phyloP scores from a whole-genome alignment of 2,113 vertebrate species.

The Gobio gobio region DNA sequence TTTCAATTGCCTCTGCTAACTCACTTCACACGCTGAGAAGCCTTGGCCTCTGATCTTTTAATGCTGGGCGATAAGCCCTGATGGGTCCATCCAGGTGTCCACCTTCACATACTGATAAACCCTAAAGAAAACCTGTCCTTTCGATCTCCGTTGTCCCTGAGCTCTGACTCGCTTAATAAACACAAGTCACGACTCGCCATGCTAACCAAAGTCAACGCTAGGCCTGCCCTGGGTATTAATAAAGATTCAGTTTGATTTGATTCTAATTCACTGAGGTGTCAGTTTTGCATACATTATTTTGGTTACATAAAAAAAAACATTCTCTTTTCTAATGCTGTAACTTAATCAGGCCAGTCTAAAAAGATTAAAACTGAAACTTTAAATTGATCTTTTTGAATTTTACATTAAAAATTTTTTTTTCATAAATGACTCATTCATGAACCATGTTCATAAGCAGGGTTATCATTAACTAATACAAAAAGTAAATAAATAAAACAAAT shows the following conservation, averaged over 20 bases:
- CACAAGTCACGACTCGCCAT: not conserved
- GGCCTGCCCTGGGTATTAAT: not conserved
- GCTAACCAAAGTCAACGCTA: not conserved
- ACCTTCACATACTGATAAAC: slow-evolving; percentile 37
- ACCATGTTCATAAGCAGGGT: too few species aligned
- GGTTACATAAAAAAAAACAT: not conserved
- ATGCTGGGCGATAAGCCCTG: slow-evolving; percentile 9
- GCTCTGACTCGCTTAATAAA: not conserved
- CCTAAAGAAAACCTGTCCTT: slow-evolving; percentile 7
- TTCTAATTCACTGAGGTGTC: not conserved
- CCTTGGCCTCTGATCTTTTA: slow-evolving; percentile 42
- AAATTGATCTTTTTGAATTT: too few species aligned
- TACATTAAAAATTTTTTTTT: too few species aligned
- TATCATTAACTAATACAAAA: too few species aligned
- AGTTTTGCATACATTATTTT: not conserved
- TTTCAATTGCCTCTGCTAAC: slow-evolving; percentile 22
- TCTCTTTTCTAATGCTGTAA: not conserved
- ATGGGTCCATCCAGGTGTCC: slow-evolving; percentile 3
- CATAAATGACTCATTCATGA: too few species aligned
- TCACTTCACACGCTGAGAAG: not conserved
- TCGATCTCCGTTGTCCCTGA: not conserved
- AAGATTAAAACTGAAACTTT: too few species aligned
- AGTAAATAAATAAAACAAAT: too few species aligned
- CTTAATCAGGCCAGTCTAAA: not conserved
- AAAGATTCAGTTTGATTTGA: not conserved